Conservation (phyloP, 2,797 vertebrate genomes). For the Melanotaenia nigrans region DNA sequence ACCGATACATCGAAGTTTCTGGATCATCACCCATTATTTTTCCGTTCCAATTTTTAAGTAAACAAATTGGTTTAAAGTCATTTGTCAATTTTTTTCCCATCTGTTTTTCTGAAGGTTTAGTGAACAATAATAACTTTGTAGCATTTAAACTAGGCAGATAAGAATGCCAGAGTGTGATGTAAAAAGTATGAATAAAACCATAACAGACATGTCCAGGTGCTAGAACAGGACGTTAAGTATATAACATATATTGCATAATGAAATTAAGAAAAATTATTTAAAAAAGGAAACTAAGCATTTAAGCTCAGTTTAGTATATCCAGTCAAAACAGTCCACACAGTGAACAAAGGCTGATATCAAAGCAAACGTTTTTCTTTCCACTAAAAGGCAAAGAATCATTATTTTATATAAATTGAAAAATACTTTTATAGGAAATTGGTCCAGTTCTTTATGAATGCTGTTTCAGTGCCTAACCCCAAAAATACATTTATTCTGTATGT, state of each 20-base stretch:
- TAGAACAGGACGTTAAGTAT: too few species aligned
- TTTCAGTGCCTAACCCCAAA: not conserved
- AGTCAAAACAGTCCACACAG: not conserved
- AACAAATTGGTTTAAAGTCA: not conserved
- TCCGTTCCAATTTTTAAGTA: not conserved
- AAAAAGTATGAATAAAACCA: not conserved
- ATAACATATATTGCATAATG: not conserved
- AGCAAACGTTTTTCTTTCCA: not conserved
- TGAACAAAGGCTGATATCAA: not conserved
- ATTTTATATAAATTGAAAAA: not conserved
- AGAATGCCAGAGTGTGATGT: not conserved
- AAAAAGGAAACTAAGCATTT: not conserved
- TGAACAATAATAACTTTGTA: too few species aligned
- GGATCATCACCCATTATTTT: not conserved
- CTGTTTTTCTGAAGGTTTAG: too few species aligned
- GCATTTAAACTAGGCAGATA: not conserved
- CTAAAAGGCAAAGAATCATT: not conserved
- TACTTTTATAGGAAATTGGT: not conserved
- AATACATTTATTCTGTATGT: too few species aligned
- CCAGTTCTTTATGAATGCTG: not conserved
- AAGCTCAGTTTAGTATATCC: not conserved
- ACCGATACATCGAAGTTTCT: too few species aligned
- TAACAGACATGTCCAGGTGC: too few species aligned
- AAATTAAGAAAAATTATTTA: not conserved
- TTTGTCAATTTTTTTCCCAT: too few species aligned